Evolutionary conservation across 2,113 vertebrate genomes (phyloP), one percentile per base, ranked within the genome.

Genomic region (Sminthopsis crassicaudata): DNA sequence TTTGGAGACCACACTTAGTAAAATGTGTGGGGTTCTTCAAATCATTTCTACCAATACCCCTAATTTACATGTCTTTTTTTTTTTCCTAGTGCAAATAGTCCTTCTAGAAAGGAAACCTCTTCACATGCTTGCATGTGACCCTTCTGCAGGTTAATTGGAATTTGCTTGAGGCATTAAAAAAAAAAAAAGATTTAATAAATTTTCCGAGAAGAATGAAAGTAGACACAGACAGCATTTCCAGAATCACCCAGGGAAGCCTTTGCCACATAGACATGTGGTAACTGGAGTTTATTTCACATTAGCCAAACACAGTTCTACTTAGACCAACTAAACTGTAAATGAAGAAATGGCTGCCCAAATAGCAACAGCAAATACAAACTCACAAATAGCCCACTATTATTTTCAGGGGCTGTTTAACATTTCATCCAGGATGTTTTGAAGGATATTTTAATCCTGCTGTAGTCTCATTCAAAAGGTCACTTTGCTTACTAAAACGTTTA

Each of bases 51-150:
- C 30, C 36, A 12, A 7, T 30, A 11, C 53, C 90, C 3, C 0
- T 0, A 48, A 12, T 46, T 14, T 42, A n/a, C 19, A 2, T 2
- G 3, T 48, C 48, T 48, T 6, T 23, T 84, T 84, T 84, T 11
- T 36, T 76, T 84, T 84, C 8, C n/a, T 84, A 84, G 42, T 9
- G 53, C 30, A 16, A 27, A 48, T 22, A 50, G 27, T 26, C 60
- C n/a, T 50, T 27, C 90, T 19, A 51, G 76, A 53, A 53, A 16
- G 14, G 23, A 7, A 4, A 3, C 27, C 1, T 2, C n/a, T 9
- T 3, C n/a, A 0, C 2, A 36, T 23, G 8, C 48, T 51, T 2
- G 14, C 8, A 0, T 2, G 11, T 0, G 27, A 30, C 2, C 50
- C 4, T 0, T 42, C 92, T 23, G 1, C 6, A 10, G 89, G 76